Evolutionary conservation across 2,797 vertebrate genomes (phyloP).

Genomic region (Distichodus sexfasciatus): DNA sequence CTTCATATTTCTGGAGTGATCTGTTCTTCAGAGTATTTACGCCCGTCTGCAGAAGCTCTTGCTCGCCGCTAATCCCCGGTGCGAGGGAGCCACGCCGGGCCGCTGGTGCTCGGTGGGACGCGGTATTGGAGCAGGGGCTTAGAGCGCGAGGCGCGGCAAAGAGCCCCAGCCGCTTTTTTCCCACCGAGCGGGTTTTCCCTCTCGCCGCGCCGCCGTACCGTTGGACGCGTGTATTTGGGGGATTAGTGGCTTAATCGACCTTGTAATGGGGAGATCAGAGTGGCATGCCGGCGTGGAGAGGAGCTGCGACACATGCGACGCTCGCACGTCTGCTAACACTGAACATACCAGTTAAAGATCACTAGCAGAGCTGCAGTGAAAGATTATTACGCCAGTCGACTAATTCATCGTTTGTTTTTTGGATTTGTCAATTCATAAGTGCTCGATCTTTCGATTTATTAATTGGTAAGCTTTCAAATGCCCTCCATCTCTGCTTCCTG

Average conservation of each 20-base stretch:
- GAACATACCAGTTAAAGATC: too few species aligned
- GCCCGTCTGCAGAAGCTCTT: slow-evolving; percentile 54
- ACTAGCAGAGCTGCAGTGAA: too few species aligned
- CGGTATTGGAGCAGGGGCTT: slow-evolving; percentile 67
- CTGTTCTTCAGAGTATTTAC: slow-evolving; percentile 5
- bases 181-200: slow-evolving; percentile 45
- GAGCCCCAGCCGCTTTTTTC: slow-evolving; percentile 44
- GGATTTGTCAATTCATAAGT: too few species aligned
- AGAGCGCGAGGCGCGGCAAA: slow-evolving; percentile 67
- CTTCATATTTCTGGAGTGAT: slow-evolving; percentile 15
- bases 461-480: too few species aligned
- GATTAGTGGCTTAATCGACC: slow-evolving; percentile 85
- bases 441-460: too few species aligned
- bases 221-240: slow-evolving; percentile 79
- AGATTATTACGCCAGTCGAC: too few species aligned
- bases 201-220: slow-evolving; percentile 65
- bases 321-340: slow-evolving; percentile 44
- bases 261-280: slow-evolving; percentile 84
- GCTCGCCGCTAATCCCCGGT: slow-evolving; percentile 69
- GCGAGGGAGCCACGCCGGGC: slow-evolving; percentile 71
- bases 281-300: slow-evolving; percentile 74
- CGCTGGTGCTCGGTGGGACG: slow-evolving; percentile 68
- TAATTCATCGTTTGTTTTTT: too few species aligned
- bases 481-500: too few species aligned
- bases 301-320: slow-evolving; percentile 50